Conservation (phyloP, 2,888 invertebrate genomes). For the Ichneumon xanthorius region DNA sequence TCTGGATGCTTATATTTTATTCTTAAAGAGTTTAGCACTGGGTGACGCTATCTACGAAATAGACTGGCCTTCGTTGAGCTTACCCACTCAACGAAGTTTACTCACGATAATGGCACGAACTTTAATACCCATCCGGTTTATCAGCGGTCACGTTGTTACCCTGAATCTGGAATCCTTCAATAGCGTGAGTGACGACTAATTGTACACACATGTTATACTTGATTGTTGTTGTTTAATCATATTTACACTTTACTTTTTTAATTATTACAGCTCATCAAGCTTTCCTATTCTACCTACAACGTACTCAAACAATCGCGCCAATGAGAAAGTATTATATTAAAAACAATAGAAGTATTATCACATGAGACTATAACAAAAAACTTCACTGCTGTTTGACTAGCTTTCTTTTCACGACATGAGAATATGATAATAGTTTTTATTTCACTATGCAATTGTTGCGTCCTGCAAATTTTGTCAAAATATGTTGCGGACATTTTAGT, state of each 20-base stretch:
- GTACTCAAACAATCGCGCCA: background rate
- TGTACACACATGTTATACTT: background rate
- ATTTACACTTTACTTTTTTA: background rate
- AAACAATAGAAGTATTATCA: too few relatives aligned
- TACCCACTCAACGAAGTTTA: slow-evolving; percentile 64
- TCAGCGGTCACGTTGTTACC: slow-evolving; percentile 73
- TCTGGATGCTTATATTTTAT: background rate
- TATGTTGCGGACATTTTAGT: too few relatives aligned
- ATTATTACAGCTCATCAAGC: too few relatives aligned
- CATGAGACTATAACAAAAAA: too few relatives aligned
- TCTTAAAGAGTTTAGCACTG: slow-evolving; percentile 50
- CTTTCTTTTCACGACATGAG: too few relatives aligned
- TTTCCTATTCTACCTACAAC: slow-evolving; percentile 23
- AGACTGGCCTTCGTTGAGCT: slow-evolving; percentile 72
- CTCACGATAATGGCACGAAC: slow-evolving; percentile 70
- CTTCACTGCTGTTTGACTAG: too few relatives aligned
- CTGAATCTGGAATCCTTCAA: slow-evolving; percentile 74
- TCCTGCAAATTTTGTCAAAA: too few relatives aligned
- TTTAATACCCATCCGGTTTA: slow-evolving; percentile 73
- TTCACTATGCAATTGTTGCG: too few relatives aligned
- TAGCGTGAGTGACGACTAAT: slow-evolving; percentile 68
- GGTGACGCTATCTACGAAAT: slow-evolving; percentile 72
- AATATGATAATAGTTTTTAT: too few relatives aligned
- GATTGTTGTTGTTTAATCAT: slow-evolving; percentile 31
- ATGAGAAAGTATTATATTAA: too few relatives aligned